Base-by-base conservation (phyloP, 2,888 invertebrate genomes). In the Belgica antarctica region DNA sequence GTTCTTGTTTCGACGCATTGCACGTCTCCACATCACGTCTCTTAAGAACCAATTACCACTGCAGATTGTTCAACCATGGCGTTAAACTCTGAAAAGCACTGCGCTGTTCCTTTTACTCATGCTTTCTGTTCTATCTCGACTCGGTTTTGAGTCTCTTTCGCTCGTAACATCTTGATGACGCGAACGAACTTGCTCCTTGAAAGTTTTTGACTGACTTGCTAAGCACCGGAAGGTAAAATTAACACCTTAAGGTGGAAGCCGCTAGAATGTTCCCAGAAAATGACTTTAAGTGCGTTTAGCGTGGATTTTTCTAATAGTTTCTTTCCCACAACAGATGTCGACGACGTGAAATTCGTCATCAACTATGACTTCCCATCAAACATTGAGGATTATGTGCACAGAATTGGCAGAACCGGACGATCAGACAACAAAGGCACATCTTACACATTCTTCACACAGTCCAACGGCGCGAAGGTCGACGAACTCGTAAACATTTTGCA, bases 241-340 rank as follows among this genome's bases (percentile, higher is more conserved):
- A n/a, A n/a, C n/a, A n/a, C n/a, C n/a, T n/a, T n/a, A n/a, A n/a
- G n/a, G n/a, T n/a, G n/a, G n/a, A n/a, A n/a, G n/a, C n/a, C n/a
- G n/a, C n/a, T n/a, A n/a, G n/a, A n/a, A n/a, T n/a, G n/a, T n/a
- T n/a, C n/a, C n/a, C n/a, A n/a, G n/a, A n/a, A n/a, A n/a, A n/a
- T n/a, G n/a, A n/a, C n/a, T n/a, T n/a, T n/a, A n/a, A n/a, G n/a
- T n/a, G n/a, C n/a, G n/a, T n/a, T n/a, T n/a, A n/a, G n/a, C n/a
- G n/a, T n/a, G n/a, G n/a, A n/a, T n/a, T n/a, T n/a, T n/a, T n/a
- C n/a, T n/a, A n/a, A n/a, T n/a, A n/a, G n/a, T n/a, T 1, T 96
- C 96, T 0, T 97, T 96, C 81, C 96, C 96, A 10, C n/a, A n/a
- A n/a, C n/a, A 97, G 97, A 98, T 87, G 96, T 97, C 81, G 95